These are phyloP conservation scores for Phrynocephalus guinanensis DNA, from an alignment of 2,797 vertebrate genomes.

Conservation along the genomic window DNA sequence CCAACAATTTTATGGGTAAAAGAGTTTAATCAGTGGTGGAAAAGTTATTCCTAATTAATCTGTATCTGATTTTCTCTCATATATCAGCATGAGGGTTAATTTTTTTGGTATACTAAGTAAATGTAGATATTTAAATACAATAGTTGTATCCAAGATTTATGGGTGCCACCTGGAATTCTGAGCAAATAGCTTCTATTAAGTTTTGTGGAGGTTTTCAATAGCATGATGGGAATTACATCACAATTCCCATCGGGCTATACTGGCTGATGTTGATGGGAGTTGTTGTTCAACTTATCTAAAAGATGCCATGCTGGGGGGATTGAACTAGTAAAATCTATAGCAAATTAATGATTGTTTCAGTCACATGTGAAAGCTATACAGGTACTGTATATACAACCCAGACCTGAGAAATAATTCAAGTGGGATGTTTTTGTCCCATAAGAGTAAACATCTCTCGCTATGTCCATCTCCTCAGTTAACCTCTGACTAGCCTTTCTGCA, in stretches of 20 bases:
- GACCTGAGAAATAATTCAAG: background rate
- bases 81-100: too few relatives aligned
- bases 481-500: slow-evolving; percentile 62
- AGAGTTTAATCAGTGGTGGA: too few relatives aligned
- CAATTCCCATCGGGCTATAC: background rate
- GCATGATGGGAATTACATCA: background rate
- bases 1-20: too few relatives aligned
- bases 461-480: slow-evolving; percentile 63
- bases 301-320: background rate
- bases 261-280: background rate
- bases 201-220: too few relatives aligned
- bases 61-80: too few relatives aligned
- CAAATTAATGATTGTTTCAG: background rate
- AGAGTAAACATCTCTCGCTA: slow-evolving; percentile 57
- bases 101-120: background rate
- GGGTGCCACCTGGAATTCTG: background rate
- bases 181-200: background rate
- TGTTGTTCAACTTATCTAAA: background rate
- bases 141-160: background rate
- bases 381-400: too few relatives aligned
- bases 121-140: background rate
- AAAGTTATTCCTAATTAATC: too few relatives aligned
- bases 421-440: slow-evolving; percentile 47
- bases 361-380: background rate
- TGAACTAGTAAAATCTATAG: background rate